Percentiles rank a stretch among this genome's conserved stretches.
These are phyloP conservation scores for Gobiocypris rarus DNA, from an alignment of 2,113 vertebrate genomes.

Conservation along the genomic window DNA sequence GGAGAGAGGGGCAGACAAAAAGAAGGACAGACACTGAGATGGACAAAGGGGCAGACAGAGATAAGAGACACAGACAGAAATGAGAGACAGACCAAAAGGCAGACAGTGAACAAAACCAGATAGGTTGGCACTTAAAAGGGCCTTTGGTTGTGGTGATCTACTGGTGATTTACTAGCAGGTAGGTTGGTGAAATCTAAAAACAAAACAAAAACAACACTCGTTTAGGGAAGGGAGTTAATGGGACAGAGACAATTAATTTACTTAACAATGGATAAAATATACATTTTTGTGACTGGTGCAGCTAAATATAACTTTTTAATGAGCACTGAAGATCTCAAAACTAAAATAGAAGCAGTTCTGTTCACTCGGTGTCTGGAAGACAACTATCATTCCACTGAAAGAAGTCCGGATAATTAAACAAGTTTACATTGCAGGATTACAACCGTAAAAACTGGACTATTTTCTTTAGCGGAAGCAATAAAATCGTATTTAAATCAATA, in stretches of 20 bases:
- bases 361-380: no score
- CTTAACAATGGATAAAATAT: background rate
- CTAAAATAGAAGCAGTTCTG: no score
- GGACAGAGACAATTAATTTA: background rate
- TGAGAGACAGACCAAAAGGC: background rate
- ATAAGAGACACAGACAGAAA: no score
- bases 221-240: background rate
- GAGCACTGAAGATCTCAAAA: background rate
- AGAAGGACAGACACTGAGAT: background rate
- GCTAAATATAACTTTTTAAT: background rate
- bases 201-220: background rate
- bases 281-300: background rate
- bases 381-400: no score
- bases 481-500: no score
- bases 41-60: background rate
- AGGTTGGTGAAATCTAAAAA: background rate
- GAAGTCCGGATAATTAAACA: background rate
- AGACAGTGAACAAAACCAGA: background rate
- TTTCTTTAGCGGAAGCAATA: no score
- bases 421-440: background rate
- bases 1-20: background rate
- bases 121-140: constrained; percentile 1
- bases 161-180: background rate
- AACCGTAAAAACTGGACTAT: background rate
- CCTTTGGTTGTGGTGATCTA: constrained; percentile 4